These are phyloP conservation scores for Lacerta bilineata DNA, from an alignment of 2,797 vertebrate species.

Conservation along the genomic window DNA sequence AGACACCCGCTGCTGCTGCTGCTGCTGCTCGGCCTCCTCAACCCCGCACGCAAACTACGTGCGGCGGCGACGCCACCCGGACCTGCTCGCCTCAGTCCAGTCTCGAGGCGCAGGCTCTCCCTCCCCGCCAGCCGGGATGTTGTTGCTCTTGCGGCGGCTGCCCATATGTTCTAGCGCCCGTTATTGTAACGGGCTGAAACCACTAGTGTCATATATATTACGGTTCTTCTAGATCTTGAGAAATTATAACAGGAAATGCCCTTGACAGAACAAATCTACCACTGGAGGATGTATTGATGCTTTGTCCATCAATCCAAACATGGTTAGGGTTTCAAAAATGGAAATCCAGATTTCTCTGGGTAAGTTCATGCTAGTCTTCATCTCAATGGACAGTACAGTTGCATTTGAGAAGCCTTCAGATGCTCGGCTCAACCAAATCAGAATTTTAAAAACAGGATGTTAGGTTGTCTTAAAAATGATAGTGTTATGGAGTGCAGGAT, in stretches of 20 bases:
- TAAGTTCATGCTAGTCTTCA: background rate
- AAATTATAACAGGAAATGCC: background rate
- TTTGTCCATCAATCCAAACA: background rate
- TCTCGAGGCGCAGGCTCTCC: too few relatives aligned
- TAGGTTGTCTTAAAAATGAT: background rate
- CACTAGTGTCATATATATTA: background rate
- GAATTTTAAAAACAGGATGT: background rate
- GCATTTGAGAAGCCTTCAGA: background rate
- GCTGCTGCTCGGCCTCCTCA: too few relatives aligned
- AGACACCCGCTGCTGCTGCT: too few relatives aligned
- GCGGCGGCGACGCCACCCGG: too few relatives aligned
- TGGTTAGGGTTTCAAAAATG: background rate
- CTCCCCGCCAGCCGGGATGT: too few relatives aligned
- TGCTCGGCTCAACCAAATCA: background rate
- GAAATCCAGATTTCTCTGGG: slow-evolving; percentile 3
- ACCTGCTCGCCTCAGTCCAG: too few relatives aligned
- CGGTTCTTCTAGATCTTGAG: too few relatives aligned
- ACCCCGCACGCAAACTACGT: too few relatives aligned
- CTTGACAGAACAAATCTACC: background rate
- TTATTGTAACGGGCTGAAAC: too few relatives aligned
- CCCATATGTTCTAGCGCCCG: too few relatives aligned
- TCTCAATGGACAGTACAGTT: background rate
- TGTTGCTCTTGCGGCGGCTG: too few relatives aligned
- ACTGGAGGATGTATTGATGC: background rate
- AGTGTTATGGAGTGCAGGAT: background rate